Evolutionary conservation across 2,113 vertebrate species (phyloP).

Genomic region (Hucho hucho): DNA sequence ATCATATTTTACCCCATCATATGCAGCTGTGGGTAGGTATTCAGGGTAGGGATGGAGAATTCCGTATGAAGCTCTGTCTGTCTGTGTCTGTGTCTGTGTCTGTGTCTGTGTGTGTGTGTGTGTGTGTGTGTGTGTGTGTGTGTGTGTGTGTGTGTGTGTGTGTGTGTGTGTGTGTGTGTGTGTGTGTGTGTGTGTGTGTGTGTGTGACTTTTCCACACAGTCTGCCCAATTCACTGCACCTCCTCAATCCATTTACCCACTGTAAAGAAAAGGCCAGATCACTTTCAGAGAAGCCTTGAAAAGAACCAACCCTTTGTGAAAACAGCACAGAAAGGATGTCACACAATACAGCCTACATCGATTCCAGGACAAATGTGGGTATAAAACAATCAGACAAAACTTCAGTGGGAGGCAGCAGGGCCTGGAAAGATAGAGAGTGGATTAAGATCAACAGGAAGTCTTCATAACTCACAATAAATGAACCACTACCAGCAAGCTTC

Average conservation of each 20-base stretch:
- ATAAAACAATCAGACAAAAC: constrained; percentile 59
- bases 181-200: no score
- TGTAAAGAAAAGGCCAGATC: constrained; percentile 51
- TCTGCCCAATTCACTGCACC: constrained; percentile 42
- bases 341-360: constrained; percentile 61
- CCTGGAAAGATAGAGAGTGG: constrained; percentile 41
- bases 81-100: no score
- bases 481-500: constrained; percentile 1
- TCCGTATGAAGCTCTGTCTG: background rate
- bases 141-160: no score
- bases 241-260: constrained; percentile 43
- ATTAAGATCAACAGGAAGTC: constrained; percentile 62
- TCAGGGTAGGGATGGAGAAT: background rate
- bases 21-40: no score
- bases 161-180: background rate
- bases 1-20: no score
- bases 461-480: constrained; percentile 8
- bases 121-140: constrained; percentile 16
- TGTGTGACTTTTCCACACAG: constrained; percentile 26
- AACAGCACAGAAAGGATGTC: constrained; percentile 58
- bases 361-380: constrained; percentile 64
- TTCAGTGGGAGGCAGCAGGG: constrained; percentile 54
- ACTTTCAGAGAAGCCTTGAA: constrained; percentile 52
- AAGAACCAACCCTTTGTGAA: constrained; percentile 56
- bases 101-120: background rate